Base-by-base conservation (phyloP, 2,888 invertebrate genomes). In the Hypercompe scribonia region DNA sequence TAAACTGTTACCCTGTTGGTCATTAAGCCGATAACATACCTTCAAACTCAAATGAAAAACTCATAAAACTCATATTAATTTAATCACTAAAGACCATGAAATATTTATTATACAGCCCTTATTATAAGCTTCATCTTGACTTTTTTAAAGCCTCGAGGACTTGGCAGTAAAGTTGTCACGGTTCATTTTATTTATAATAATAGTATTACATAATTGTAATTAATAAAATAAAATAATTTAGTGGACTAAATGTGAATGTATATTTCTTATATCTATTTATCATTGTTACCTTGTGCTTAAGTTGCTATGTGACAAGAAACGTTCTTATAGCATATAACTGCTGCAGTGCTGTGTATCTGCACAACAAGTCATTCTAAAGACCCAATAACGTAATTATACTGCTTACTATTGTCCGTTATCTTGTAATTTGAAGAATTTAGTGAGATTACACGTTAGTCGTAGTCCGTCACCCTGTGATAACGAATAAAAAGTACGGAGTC, bases 21-120 rank as follows among this genome's bases (percentile, higher is more conserved):
- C 61, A 61, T 61, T 61, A 61, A 61, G 28, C 31, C 61, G 61
- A 61, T 61, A 61, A 61, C 61, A 61, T 61, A 61, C 61, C 61
- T 61, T 61, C 28, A 61, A 61, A 61, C 61, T 61, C 4, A 61
- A 61, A 61, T 18, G 31, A 61, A 28, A 61, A 31, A 61, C 31
- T 31, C 61, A 61, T 61, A 61, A 61, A 31, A 61, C 7, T 31
- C 31, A 15, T 61, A 61, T 61, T 61, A 18, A 61, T 54, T n/a
- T 54, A 54, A 54, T 54, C 28, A 61, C 15, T 31, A 31, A 31
- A 31, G 31, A 2, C 31, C 31, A 61, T 61, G 31, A 61, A 28
- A 18, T 61, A 31, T 61, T 31, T 61, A 61, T 61, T 28, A 58
- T n/a, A 54, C 10, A 54, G 15, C 28, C 58, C 58, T 28, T 58